Conservation (phyloP, 2,113 vertebrate genomes). For the Porphyrio hochstetteri region DNA sequence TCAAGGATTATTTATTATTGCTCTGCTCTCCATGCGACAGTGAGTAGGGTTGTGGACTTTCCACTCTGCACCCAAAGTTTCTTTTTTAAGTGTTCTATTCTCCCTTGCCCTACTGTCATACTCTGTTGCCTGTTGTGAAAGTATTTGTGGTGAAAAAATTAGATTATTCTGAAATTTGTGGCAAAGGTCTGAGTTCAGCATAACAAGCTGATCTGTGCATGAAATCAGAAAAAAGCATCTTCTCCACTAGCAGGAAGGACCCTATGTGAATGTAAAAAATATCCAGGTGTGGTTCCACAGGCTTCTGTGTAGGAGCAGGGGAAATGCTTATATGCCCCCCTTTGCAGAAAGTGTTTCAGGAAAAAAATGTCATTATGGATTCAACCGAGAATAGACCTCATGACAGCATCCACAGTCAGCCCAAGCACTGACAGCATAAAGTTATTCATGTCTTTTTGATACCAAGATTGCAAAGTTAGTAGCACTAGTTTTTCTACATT, state of each 20-base stretch:
- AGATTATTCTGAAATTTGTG: neutral
- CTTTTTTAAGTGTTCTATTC: neutral
- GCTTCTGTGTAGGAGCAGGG: neutral
- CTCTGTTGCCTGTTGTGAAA: neutral
- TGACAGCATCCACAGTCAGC: neutral
- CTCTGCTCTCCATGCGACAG: neutral
- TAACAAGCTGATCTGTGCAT: neutral
- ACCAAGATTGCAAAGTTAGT: neutral
- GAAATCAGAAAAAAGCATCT: neutral
- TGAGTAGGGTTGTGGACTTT: neutral
- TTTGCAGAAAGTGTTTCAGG: neutral
- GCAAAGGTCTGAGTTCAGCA: neutral
- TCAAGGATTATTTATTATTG: fast-evolving
- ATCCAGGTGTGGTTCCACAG: neutral
- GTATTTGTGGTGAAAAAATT: neutral
- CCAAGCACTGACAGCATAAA: neutral
- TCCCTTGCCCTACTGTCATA: neutral
- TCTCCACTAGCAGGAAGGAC: neutral
- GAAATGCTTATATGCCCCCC: neutral
- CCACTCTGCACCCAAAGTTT: neutral
- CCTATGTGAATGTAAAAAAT: neutral
- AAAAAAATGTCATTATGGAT: neutral
- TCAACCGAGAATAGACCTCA: neutral
- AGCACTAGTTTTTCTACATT: neutral
- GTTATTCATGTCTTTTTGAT: neutral